phyloP scores from a whole-genome alignment of 2,888 invertebrate species.

The Drosophila gaucha region DNA sequence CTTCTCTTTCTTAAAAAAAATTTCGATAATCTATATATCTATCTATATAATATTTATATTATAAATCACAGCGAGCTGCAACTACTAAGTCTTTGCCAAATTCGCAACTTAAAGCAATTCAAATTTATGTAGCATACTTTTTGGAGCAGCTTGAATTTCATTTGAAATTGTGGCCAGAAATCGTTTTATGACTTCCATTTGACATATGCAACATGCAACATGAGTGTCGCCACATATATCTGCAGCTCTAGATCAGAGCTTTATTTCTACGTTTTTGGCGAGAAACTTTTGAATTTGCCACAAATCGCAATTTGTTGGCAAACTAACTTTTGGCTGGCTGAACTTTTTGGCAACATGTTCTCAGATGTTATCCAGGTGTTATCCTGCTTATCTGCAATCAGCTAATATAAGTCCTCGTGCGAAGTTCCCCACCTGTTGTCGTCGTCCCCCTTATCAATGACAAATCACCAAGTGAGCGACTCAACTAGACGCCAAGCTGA shows the following conservation, averaged over 20 bases:
- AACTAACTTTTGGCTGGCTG: conserved; percentile 10
- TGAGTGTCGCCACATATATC: background rate
- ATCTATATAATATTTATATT: no score
- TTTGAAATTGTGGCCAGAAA: background rate
- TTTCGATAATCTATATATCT: no score
- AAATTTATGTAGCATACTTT: background rate
- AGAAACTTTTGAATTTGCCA: conserved; percentile 21
- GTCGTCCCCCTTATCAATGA: conserved; percentile 60
- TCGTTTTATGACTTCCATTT: background rate
- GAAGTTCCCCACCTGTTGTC: conserved; percentile 34
- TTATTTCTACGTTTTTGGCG: conserved; percentile 1
- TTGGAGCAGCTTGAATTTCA: no score
- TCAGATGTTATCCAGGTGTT: conserved; percentile 26
- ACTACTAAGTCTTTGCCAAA: no score
- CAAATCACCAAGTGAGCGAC: conserved; percentile 64
- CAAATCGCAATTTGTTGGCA: conserved; percentile 23
- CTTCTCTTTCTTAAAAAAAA: no score
- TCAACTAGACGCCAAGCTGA: conserved; percentile 36
- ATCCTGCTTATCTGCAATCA: conserved; percentile 33
- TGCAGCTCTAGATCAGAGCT: background rate
- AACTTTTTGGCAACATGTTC: conserved; percentile 9
- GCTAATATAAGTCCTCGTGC: conserved; percentile 41
- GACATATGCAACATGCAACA: background rate
- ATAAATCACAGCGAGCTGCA: no score
- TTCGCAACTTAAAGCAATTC: background rate